A percentile compares a stretch with the other conserved stretches of the same genome.
These are phyloP conservation scores for Crypturellus undulatus DNA, from an alignment of 2,113 vertebrate genomes.

Conservation along the genomic window DNA sequence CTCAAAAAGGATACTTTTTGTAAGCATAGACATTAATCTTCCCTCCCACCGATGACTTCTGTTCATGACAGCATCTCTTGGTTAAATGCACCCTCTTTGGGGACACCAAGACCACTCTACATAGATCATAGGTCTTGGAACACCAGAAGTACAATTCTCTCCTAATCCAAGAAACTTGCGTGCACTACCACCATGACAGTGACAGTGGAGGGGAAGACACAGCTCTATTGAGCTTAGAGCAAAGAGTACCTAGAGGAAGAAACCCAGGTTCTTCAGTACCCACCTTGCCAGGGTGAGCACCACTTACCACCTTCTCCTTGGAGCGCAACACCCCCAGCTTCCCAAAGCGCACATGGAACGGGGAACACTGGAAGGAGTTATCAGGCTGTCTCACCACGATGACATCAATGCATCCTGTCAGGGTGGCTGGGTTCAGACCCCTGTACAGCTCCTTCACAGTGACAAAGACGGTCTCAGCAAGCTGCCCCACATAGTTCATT, in stretches of 20 bases:
- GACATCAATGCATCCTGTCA: constrained; percentile 92
- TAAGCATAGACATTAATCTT: neutral
- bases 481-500: constrained; percentile 95
- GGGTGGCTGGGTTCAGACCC: constrained; percentile 91
- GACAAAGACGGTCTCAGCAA: constrained; percentile 90
- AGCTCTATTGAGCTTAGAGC: neutral
- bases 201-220: too few relatives aligned
- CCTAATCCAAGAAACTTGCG: neutral
- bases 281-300: neutral
- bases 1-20: neutral
- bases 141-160: neutral
- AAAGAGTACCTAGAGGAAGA: neutral
- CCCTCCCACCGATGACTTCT: neutral
- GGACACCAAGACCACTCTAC: neutral
- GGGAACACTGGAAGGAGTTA: constrained; percentile 91
- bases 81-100: neutral
- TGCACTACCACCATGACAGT: neutral
- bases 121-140: neutral
- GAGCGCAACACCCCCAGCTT: constrained; percentile 94
- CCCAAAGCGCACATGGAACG: constrained; percentile 94
- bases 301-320: constrained; percentile 92
- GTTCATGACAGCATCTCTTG: neutral
- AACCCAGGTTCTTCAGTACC: neutral
- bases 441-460: constrained; percentile 91
- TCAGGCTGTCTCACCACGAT: constrained; percentile 91